Percentiles rank a stretch among this genome's conserved stretches.
Evolutionary conservation across 1,140 invertebrate species (phyloP).

Genomic region (Carcinoscorpius rotundicauda): DNA sequence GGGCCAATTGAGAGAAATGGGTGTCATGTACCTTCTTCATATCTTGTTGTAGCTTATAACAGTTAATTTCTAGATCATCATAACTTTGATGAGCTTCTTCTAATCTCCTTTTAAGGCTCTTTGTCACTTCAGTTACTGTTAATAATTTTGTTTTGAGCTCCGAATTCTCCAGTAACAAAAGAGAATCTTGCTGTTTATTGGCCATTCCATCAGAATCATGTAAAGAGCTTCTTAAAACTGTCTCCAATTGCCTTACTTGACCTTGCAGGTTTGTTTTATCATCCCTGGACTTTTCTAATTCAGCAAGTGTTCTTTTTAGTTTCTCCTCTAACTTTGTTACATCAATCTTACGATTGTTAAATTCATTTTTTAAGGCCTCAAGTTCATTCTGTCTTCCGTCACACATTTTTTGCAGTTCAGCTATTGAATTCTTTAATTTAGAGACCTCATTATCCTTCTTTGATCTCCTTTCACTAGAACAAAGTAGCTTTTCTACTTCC

Average conservation of each 20-base stretch:
- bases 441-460: constrained; percentile 1
- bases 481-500: not conserved
- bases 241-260: not conserved
- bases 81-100: constrained; percentile 61
- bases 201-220: too few species aligned
- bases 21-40: constrained; percentile 51
- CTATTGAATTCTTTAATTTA: not conserved
- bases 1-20: constrained; percentile 54
- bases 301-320: not conserved
- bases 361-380: not conserved
- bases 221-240: not conserved
- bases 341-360: not conserved
- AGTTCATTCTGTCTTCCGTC: not conserved
- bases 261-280: not conserved
- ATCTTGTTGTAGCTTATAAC: constrained; percentile 57
- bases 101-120: constrained; percentile 63
- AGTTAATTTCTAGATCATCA: constrained; percentile 61
- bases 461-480: too few species aligned
- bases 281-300: not conserved
- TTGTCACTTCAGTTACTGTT: constrained; percentile 65
- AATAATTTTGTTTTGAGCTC: too few species aligned
- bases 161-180: too few species aligned
- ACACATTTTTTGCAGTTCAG: not conserved
- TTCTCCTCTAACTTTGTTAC: not conserved
- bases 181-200: too few species aligned